These are phyloP conservation scores for Athalia rosae DNA, from an alignment of 2,888 invertebrate species.

Conservation along the genomic window DNA sequence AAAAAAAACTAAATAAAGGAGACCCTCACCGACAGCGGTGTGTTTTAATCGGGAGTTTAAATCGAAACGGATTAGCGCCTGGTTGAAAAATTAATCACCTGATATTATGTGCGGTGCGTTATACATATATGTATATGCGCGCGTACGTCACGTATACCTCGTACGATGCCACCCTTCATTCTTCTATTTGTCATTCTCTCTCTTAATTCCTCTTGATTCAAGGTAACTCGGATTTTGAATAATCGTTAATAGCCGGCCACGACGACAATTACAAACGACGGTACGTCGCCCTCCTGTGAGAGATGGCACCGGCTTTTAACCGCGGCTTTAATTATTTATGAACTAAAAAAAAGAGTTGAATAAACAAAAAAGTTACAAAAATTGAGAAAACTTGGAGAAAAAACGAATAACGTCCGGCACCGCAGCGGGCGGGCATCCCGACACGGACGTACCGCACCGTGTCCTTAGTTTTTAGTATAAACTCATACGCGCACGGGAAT, in stretches of 20 bases:
- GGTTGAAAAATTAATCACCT: constrained; percentile 31
- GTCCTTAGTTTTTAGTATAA: constrained; percentile 7
- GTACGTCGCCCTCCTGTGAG: constrained; percentile 36
- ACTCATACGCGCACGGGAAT: neutral
- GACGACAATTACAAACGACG: constrained; percentile 41
- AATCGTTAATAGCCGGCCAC: constrained; percentile 38
- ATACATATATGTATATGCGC: constrained; percentile 2
- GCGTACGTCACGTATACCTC: neutral
- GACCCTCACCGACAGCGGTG: neutral
- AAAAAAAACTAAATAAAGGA: no score
- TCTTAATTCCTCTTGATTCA: constrained; percentile 2
- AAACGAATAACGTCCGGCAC: constrained; percentile 27
- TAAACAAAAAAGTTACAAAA: neutral
- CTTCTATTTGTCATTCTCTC: neutral
- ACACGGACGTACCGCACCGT: constrained; percentile 39
- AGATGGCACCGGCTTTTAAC: constrained; percentile 40
- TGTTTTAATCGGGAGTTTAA: constrained; percentile 30
- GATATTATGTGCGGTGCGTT: neutral
- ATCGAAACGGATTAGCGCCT: constrained; percentile 39
- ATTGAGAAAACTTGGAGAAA: neutral
- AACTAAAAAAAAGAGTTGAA: constrained; percentile 11
- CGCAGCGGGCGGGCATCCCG: constrained; percentile 39
- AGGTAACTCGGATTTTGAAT: constrained; percentile 33
- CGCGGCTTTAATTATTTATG: constrained; percentile 39
- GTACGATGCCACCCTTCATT: neutral